Evolutionary conservation across 2,113 vertebrate species (phyloP), one percentile per base, ranked within the genome.

Genomic region (Macrotus californicus): DNA sequence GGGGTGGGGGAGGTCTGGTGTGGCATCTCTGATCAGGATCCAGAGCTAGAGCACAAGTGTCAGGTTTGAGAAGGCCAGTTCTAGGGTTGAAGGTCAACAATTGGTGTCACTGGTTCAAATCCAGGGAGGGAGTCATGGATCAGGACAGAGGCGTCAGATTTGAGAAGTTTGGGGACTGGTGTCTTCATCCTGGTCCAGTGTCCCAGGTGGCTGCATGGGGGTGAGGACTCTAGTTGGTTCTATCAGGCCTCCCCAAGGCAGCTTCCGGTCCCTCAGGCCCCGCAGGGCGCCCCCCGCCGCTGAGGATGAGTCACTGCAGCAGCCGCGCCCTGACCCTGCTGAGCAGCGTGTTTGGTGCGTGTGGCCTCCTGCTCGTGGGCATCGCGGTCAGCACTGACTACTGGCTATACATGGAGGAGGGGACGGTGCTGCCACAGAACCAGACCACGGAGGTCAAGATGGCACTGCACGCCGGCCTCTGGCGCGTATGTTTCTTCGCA

Each of bases 351-450:
- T 99, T 99, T 0, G 99, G 99, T 9, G 99, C 99, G 19, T 99
- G 99, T 2, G 99, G 99, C 76, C 97, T 99, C 96, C 98, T 99
- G 84, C 98, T 99, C 46, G 99, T 99, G 92, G 99, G 99, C 70
- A 99, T 99, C 95, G 99, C 99, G 0, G 99, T 99, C 96, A 99
- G 99, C 98, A 99, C 99, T 0, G 99, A 99, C 98, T 99, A 99
- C 98, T 99, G 99, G 99, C 98, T 99, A 41, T 99, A 99, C 97
- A 99, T 99, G 99, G 99, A 99, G 97, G 99, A 99, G 97, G 99
- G 99, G 21, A 98, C 99, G 31, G 99, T 99, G 96, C 98, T 99
- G 94, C 99, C 99, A 61, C 99, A 99, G 97, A 99, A 99, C 98
- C 99, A 99, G 97, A 99, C 98, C 97, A 98, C 99, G 56, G 99